Evolutionary conservation across 1,140 invertebrate genomes (phyloP).

Genomic region (Thaumatotibia leucotreta): DNA sequence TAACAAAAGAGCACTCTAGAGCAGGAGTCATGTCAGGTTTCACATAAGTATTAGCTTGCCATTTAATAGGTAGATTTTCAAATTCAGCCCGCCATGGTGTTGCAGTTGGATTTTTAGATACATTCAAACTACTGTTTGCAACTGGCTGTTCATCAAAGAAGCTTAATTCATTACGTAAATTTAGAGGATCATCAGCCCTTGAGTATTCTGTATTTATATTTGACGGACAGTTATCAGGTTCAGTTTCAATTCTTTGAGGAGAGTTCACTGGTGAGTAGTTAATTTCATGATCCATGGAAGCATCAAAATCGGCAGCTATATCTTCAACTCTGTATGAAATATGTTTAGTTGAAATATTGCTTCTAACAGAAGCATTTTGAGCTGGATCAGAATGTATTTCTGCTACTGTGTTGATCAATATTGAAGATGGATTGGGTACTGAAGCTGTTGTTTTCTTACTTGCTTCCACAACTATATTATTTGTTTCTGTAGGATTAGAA

Average conservation of each 20-base stretch:
- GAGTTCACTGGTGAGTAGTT: conserved; percentile 63
- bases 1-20: conserved; percentile 60
- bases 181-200: conserved; percentile 44
- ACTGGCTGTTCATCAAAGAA: conserved; percentile 64
- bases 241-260: conserved; percentile 26
- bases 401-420: conserved; percentile 7
- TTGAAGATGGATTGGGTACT: not conserved
- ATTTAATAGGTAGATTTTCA: conserved; percentile 62
- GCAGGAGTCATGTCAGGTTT: conserved; percentile 70
- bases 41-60: conserved; percentile 61
- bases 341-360: conserved; percentile 19
- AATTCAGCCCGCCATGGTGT: conserved; percentile 67
- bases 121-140: conserved; percentile 64
- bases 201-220: conserved; percentile 15
- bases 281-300: conserved; percentile 33
- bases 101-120: conserved; percentile 46
- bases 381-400: conserved; percentile 15
- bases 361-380: not conserved
- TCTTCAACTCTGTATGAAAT: conserved; percentile 57
- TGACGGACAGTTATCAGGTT: not conserved
- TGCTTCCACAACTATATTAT: not conserved
- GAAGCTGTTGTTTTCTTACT: conserved; percentile 7
- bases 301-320: conserved; percentile 53
- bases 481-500: conserved; percentile 17
- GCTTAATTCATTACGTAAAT: conserved; percentile 54